A percentile compares a stretch with the other conserved stretches of the same genome.
phyloP scores from a whole-genome alignment of 2,113 vertebrate genomes.

The human region GRCh38 chr20:4561501-4562000 shows the following conservation, averaged over 20 bases:
- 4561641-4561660: neutral
- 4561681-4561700: neutral
- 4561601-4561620: neutral
- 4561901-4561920: neutral
- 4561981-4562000: neutral
- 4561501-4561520: neutral
- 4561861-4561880: neutral
- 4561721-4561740: constrained; percentile 5
- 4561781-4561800: neutral
- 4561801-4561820: neutral
- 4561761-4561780: neutral
- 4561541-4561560: neutral
- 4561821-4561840: neutral
- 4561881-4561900: neutral
- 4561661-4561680: neutral
- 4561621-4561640: neutral
- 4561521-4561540: neutral
- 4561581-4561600: neutral
- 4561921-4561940: neutral
- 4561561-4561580: neutral
- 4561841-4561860: neutral
- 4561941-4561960: neutral
- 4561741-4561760: neutral
- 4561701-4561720: neutral
- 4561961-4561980: neutral